Base-by-base conservation (phyloP, 2,888 invertebrate species). In the Troglohyphantes excavatus region DNA sequence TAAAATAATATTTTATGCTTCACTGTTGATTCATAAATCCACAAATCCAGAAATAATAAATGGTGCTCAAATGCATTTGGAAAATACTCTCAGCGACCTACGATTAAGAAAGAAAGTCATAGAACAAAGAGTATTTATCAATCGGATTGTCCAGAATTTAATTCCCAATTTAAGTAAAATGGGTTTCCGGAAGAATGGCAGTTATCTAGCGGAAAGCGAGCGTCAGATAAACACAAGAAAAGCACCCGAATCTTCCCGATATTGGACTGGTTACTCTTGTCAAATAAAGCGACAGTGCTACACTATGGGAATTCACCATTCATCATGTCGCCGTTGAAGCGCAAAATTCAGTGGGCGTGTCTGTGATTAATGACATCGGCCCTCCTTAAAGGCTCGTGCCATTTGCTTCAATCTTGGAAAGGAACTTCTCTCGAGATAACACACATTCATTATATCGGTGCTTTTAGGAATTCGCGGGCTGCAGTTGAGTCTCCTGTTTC, bases 271-370 rank as follows among this genome's bases (percentile, higher is more conserved):
- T 68, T 81, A 67, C 68, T 81, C 68, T 67, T 81, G 68, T 63
- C 67, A 81, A 68, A 68, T 63, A 68, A 68, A 68, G 53, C 81
- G 53, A 53, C 68, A 29, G 19, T 53, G 43, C 46, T 46, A n/a
- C 21, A 81, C 68, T 67, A 68, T 81, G 68, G 81, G 68, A 53
- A 67, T 43, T 68, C 68, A 53, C 63, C 53, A 81, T 81, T 81
- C 68, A 81, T 81, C 68, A 81, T 81, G 68, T 19, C 68, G 67
- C 68, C 67, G 81, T 68, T 81, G 81, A 81, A 53, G 81, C 81
- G 81, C 68, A 81, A 81, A 81, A 81, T 68, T 46, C 67, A 21
- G 81, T 27, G 63, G 81, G 81, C 68, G 78, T 78, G 78, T 46
- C 46, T 68, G 43, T 68, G 81, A 81, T 81, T 81, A 81, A 81